Conservation (phyloP, 2,113 vertebrate species). For the Forbesichthys papilliferus region DNA sequence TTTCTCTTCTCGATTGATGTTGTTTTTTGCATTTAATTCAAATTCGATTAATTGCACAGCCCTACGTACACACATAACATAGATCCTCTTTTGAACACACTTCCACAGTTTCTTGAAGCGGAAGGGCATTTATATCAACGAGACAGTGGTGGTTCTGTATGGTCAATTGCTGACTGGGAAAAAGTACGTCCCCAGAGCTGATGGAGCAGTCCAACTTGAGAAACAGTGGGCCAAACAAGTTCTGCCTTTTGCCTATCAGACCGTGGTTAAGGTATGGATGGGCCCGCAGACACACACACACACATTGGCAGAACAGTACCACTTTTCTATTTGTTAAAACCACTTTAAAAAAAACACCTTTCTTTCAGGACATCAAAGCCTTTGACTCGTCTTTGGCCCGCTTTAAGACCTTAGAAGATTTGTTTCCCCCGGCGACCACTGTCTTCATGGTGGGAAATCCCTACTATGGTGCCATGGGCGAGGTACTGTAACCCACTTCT, state of each 20-base stretch:
- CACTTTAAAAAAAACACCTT: conserved; percentile 64
- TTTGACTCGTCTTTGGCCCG: conserved; percentile 84
- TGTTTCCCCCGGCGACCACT: conserved; percentile 84
- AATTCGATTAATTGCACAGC: too few relatives aligned
- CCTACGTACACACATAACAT: too few relatives aligned
- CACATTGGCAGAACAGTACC: background rate
- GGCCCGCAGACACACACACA: background rate
- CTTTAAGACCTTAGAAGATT: conserved; percentile 88
- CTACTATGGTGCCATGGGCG: conserved; percentile 93
- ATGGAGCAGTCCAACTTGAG: conserved; percentile 88
- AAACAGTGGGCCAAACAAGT: conserved; percentile 97
- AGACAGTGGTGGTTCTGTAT: conserved; percentile 85
- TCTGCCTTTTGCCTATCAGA: conserved; percentile 90
- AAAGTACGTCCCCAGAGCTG: conserved; percentile 86
- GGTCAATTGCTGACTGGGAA: conserved; percentile 88
- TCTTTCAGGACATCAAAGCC: conserved; percentile 86
- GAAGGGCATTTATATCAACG: conserved; percentile 91
- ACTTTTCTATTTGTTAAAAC: background rate
- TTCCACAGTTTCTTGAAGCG: conserved; percentile 82
- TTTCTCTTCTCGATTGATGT: too few relatives aligned
- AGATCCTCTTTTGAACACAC: conserved; percentile 5
- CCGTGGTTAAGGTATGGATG: conserved; percentile 86
- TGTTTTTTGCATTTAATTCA: too few relatives aligned
- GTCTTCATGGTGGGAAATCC: conserved; percentile 96
- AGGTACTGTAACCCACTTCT: conserved; percentile 74